These are phyloP conservation scores for Podilymbus podiceps DNA, from an alignment of 2,113 vertebrate species.

Conservation along the genomic window DNA sequence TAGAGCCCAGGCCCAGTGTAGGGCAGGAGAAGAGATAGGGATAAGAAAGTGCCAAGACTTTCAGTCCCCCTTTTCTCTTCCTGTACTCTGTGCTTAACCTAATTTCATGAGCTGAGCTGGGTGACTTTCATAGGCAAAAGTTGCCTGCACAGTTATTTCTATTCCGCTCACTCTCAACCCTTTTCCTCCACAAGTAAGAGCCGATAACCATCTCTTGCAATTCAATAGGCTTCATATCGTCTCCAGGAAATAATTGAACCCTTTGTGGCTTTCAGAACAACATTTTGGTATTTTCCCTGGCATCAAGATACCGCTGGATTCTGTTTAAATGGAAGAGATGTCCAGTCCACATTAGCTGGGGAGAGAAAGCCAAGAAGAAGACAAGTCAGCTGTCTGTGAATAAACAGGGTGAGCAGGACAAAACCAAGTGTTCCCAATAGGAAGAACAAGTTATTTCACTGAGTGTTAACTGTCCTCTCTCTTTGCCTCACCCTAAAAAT, in stretches of 20 bases:
- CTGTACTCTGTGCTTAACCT: not conserved
- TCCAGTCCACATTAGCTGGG: not conserved
- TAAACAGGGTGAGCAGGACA: not conserved
- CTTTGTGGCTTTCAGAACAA: slow-evolving; percentile 48
- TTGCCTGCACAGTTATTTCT: slow-evolving; percentile 5
- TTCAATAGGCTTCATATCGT: slow-evolving; percentile 55
- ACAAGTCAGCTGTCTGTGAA: not conserved
- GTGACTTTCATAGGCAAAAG: slow-evolving; percentile 15
- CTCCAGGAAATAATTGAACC: slow-evolving; percentile 52
- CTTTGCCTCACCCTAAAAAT: not conserved
- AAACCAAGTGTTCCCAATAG: not conserved
- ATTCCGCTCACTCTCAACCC: slow-evolving; percentile 12
- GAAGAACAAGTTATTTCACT: not conserved
- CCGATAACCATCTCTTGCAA: slow-evolving; percentile 52
- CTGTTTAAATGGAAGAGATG: slow-evolving; percentile 39
- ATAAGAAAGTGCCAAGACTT: not conserved
- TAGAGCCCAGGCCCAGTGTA: not conserved
- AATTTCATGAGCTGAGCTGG: not conserved
- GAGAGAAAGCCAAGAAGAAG: not conserved
- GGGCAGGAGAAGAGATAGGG: not conserved
- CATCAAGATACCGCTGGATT: slow-evolving; percentile 28
- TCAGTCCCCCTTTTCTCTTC: not conserved
- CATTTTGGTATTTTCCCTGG: slow-evolving; percentile 46
- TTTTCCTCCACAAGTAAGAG: slow-evolving; percentile 25
- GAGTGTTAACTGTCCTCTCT: not conserved